Conservation (phyloP, 2,797 vertebrate genomes). For the Muscicapa striata region DNA sequence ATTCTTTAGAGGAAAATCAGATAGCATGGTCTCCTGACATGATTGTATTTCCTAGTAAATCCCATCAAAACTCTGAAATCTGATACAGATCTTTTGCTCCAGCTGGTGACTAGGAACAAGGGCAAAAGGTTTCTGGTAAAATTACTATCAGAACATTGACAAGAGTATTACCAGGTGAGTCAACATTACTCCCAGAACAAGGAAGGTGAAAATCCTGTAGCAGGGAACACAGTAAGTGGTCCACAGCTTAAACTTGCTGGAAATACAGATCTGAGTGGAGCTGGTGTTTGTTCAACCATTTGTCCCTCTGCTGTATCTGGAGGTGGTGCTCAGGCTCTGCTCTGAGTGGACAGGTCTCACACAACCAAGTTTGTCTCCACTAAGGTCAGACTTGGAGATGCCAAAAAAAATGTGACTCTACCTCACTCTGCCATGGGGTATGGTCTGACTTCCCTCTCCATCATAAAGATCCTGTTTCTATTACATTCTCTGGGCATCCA, state of each 20-base stretch:
- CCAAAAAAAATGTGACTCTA: not conserved
- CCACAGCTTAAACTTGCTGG: not conserved
- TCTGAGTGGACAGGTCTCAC: not conserved
- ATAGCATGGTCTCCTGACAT: not conserved
- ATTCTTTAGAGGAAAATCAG: not conserved
- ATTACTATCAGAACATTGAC: not conserved
- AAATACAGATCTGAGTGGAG: not conserved
- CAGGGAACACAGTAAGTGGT: not conserved
- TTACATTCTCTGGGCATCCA: not conserved
- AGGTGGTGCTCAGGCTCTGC: not conserved
- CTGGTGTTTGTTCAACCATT: not conserved
- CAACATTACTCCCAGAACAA: not conserved
- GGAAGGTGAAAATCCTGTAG: not conserved
- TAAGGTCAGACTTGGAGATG: not conserved
- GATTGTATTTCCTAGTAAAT: not conserved
- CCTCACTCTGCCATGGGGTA: rapidly evolving
- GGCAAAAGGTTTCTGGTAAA: not conserved
- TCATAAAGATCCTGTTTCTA: not conserved
- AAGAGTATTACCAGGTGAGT: not conserved
- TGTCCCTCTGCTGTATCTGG: not conserved
- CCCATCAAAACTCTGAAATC: not conserved
- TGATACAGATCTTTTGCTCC: not conserved
- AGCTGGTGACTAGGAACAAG: not conserved
- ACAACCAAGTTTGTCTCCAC: not conserved
- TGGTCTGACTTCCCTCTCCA: not conserved